phyloP scores from a whole-genome alignment of 2,888 invertebrate genomes.

The Pyrgus malvae region DNA sequence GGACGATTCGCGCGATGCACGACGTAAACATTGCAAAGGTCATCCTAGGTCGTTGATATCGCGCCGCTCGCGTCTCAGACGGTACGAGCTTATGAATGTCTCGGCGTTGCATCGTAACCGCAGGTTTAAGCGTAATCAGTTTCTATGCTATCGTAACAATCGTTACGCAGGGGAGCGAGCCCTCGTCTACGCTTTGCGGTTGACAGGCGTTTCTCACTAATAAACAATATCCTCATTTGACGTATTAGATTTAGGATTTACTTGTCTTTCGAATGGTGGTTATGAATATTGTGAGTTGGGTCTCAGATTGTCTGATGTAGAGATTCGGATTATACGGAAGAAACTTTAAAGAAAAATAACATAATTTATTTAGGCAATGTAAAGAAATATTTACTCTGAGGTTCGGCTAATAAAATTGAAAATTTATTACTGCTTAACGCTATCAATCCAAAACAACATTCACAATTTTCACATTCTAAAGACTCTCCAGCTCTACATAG shows the following conservation, averaged over 20 bases:
- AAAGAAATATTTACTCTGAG: too few species aligned
- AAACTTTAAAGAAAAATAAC: too few species aligned
- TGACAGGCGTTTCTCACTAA: slow-evolving; percentile 38
- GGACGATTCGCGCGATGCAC: slow-evolving; percentile 10
- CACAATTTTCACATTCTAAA: too few species aligned
- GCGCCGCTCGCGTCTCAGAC: slow-evolving; percentile 12
- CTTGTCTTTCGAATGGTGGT: too few species aligned
- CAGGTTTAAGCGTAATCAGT: slow-evolving; percentile 35
- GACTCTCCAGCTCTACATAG: too few species aligned
- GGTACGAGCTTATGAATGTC: slow-evolving; percentile 6
- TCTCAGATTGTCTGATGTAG: too few species aligned
- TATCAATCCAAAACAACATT: too few species aligned
- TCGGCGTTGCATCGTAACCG: slow-evolving; percentile 18
- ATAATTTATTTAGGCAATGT: too few species aligned
- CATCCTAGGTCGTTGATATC: slow-evolving; percentile 27
- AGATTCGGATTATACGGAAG: too few species aligned
- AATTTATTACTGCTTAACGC: too few species aligned
- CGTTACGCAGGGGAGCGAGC: slow-evolving; percentile 31
- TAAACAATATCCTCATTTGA: slow-evolving; percentile 29
- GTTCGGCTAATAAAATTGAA: too few species aligned
- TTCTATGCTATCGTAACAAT: slow-evolving; percentile 30
- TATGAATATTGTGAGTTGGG: too few species aligned
- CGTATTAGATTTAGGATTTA: slow-evolving; percentile 22
- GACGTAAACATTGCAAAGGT: slow-evolving; percentile 28
- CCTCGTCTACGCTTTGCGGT: slow-evolving; percentile 45